Base-by-base conservation (phyloP, 92 coral and sea anemone genomes). In the Bergia puertoricense region DNA sequence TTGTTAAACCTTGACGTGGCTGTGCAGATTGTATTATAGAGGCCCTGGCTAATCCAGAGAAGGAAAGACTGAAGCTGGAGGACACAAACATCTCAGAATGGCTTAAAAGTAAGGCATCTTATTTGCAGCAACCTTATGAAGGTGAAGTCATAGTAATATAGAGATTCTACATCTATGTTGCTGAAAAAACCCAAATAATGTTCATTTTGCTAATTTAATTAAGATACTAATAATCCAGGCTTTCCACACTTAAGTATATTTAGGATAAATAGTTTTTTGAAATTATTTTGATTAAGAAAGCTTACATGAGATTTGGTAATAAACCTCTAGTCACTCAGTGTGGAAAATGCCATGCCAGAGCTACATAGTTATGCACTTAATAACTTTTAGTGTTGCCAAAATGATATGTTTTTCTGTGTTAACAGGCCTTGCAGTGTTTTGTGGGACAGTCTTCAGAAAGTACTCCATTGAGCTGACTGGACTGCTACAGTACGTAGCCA, bases 41-140 rank as follows among this genome's bases (percentile, higher is more conserved):
- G 91, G 99, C 99, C 82, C 90, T 97, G 80, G 99, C 99, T 14
- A 97, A 97, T 88, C 99, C 99, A 16, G 99, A 97, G 79, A 92
- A 94, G 81, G 99, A 97, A 54, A 92, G 99, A 90, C 80, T 96
- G 11, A 96, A 96, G 85, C 94, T 91, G 22, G 99, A 96, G 89
- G 99, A 96, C 68, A 96, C 99, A 3, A 96, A 96, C 90, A 96
- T 96, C 89, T 96, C 99, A 37, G 98, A 93, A 54, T 96, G 99
- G 99, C 94, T 96, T 5, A 96, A 96, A 85, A 96, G 99, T 96
- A 85, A 86, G 99, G 79, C 18, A 13, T 36, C 20, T 36, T 36
- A 10, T 45, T 54, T 11, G 59, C 18, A 54, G 40, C 14, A 62
- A 18, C 44, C 65, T 7, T 36, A 22, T 85, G 9, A 46, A 41